Base-by-base conservation (phyloP, 2,888 invertebrate species). In the Liposcelis brunnea region DNA sequence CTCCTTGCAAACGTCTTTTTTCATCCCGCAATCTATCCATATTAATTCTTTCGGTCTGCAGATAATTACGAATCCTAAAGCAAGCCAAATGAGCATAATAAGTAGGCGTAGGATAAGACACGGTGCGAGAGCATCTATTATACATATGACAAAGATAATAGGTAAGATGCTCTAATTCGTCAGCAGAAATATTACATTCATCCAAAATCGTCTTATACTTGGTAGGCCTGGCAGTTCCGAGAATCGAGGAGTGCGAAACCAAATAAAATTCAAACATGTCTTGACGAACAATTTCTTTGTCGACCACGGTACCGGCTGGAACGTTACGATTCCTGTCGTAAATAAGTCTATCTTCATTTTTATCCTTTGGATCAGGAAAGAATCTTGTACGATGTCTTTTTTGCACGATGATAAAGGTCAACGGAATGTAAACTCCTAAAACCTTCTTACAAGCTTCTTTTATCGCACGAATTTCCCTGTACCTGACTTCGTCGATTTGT, bases 361-460 rank as follows among this genome's bases (percentile, higher is more conserved):
- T 26, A 8, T 26, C 26, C 26, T 6, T n/a, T 11, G 68, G n/a
- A n/a, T n/a, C 5, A 26, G 26, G 26, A 62, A 51, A 67, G 61
- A 53, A 67, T 58, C 95, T 73, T 0, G 93, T 90, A 59, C 97
- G 95, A 67, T 97, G 97, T 1, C 97, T 72, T 63, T 97, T 97
- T 61, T 97, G 94, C 0, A 97, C 95, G 7, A 95, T 83, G 36
- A 95, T 66, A 61, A 93, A 94, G 21, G 93, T 81, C 18, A 95
- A 75, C 43, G 26, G 26, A 8, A 26, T 26, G 26, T 26, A 26
- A 43, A 8, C 4, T 8, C 26, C 26, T 4, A 8, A 4, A 6
- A 26, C 4, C 8, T 26, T 26, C 52, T 58, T 64, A 54, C 85
- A 85, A 1, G 93, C 94, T 35, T 64, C 63, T 56, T 77, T 68